Evolutionary conservation across 2,888 invertebrate genomes (phyloP).

Genomic region (Cerceris rybyensis): DNA sequence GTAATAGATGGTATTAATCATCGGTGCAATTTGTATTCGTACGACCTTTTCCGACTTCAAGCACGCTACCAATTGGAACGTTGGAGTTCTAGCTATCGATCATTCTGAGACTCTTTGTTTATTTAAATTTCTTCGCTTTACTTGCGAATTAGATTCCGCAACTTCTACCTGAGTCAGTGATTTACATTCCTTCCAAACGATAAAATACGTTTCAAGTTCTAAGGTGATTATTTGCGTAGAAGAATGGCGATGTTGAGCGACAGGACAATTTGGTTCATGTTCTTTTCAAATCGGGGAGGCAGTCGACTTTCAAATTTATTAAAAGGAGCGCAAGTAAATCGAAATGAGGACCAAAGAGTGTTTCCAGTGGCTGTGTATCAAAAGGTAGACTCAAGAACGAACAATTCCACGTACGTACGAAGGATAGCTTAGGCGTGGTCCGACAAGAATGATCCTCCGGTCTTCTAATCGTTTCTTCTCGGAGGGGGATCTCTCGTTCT

Average conservation of each 20-base stretch:
- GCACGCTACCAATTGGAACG: too few relatives aligned
- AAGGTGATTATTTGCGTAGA: too few relatives aligned
- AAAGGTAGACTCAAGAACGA: conserved; percentile 12
- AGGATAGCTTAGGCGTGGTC: conserved; percentile 49
- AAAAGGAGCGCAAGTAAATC: neutral
- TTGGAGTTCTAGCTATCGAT: too few relatives aligned
- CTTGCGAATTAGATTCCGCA: too few relatives aligned
- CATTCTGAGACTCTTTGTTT: too few relatives aligned
- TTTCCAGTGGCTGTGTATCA: neutral
- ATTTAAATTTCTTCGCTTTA: too few relatives aligned
- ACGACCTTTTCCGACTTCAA: too few relatives aligned
- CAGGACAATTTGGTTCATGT: neutral
- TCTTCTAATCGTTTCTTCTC: conserved; percentile 52
- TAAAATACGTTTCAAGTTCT: too few relatives aligned
- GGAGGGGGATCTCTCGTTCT: conserved; percentile 41
- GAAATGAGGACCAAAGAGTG: neutral
- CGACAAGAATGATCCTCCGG: conserved; percentile 36
- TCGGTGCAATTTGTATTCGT: too few relatives aligned
- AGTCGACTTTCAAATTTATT: neutral
- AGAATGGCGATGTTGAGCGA: neutral
- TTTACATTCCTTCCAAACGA: too few relatives aligned
- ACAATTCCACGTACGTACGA: conserved; percentile 37
- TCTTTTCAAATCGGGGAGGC: neutral
- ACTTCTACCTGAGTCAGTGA: too few relatives aligned
- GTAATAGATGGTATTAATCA: too few relatives aligned